Percentiles rank a stretch among this genome's conserved stretches.
Conservation (phyloP, 2,113 vertebrate genomes). For the Petrocephalus microphthalmus region DNA sequence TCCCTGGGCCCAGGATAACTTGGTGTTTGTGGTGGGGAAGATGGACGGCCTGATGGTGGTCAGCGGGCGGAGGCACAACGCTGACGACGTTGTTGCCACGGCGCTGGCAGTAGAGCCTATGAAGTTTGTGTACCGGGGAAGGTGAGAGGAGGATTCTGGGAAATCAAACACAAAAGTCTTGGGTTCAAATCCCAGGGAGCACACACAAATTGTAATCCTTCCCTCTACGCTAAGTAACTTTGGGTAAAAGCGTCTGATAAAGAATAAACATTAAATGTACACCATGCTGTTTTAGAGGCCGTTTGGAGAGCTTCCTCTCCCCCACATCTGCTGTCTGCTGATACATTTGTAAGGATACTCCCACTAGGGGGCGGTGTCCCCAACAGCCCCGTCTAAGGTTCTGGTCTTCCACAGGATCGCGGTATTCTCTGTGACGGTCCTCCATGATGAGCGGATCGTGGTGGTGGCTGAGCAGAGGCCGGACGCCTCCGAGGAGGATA, state of each 20-base stretch:
- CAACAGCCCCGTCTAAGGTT: background rate
- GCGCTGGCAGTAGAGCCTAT: constrained; percentile 88
- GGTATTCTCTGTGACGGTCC: constrained; percentile 86
- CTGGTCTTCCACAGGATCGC: constrained; percentile 69
- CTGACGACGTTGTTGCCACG: constrained; percentile 85
- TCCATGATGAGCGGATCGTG: constrained; percentile 87
- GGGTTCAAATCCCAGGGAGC: background rate
- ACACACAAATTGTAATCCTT: background rate
- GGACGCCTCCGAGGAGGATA: constrained; percentile 91
- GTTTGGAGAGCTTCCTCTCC: background rate
- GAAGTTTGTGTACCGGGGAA: constrained; percentile 96
- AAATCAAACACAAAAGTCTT: background rate
- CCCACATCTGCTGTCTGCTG: background rate
- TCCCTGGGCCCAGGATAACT: constrained; percentile 65
- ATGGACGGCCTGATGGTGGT: constrained; percentile 88
- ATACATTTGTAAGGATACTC: background rate
- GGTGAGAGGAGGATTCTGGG: constrained; percentile 59
- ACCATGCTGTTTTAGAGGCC: background rate
- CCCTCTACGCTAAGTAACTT: background rate
- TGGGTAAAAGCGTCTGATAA: background rate
- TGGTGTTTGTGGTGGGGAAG: constrained; percentile 88
- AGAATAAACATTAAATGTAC: background rate
- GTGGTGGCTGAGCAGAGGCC: constrained; percentile 93
- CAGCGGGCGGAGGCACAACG: constrained; percentile 79
- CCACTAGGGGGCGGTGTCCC: background rate